Base-by-base conservation (phyloP, 1,140 invertebrate species). In the Caenorhabditis briggsae region DNA sequence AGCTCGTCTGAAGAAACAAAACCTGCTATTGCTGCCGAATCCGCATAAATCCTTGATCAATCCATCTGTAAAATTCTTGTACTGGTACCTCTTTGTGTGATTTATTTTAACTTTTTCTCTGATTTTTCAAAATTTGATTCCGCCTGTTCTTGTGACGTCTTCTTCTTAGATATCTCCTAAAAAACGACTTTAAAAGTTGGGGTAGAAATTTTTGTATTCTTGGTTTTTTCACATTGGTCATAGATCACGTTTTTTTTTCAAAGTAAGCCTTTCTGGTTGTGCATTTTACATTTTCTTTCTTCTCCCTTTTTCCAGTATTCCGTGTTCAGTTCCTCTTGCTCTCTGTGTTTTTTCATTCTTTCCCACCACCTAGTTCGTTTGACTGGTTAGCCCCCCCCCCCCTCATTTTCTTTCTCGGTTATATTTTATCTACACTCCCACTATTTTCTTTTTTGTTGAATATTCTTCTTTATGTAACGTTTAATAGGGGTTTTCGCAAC, bases 281-380 rank as follows among this genome's bases (percentile, higher is more conserved):
- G 46, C 20, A 8, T 78, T 78, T 50, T 50, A 53, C 20, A 18
- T 78, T 18, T 16, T 33, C 9, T 41, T 78, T 53, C 20, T 50
- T 70, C 14, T 43, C 23, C 64, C 50, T 50, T n/a, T 20, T 23
- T 20, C n/a, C 70, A 50, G 70, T 78, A 78, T 50, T 78, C 46
- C 70, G 46, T 78, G 70, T 78, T 78, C 70, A 78, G 70, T 78
- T 78, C 33, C 33, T 78, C 59, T 70, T 46, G 64, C 64, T 70
- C 43, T 46, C 59, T 50, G 16, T 78, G 46, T 78, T 50, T 78
- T 50, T 33, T 33, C 33, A 33, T 33, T 33, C 33, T 33, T 33
- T 78, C 46, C 53, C 53, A n/a, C 46, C 70, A 48, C 46, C 7
- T 70, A 70, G 64, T 78, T 78, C 33, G 33, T 33, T 50, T 78